Conservation (phyloP, 1,140 invertebrate genomes). For the Zaprionus ghesquierei region DNA sequence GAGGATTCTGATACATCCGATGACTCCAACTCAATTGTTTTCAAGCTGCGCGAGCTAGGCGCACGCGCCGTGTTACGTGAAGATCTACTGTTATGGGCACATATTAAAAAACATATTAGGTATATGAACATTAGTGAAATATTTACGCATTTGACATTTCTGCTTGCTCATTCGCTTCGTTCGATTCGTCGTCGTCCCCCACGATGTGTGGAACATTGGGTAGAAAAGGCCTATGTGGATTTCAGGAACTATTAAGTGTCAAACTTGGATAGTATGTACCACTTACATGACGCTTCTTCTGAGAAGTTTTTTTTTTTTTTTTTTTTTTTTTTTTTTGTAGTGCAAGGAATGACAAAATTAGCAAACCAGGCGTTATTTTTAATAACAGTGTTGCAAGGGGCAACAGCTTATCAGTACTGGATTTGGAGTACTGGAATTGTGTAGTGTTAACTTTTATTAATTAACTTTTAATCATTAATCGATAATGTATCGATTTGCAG, state of each 20-base stretch:
- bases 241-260: not conserved
- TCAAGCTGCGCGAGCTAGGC: not conserved
- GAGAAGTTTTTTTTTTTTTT: not conserved
- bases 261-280: not conserved
- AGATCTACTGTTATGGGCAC: not conserved
- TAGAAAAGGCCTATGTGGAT: constrained; percentile 23
- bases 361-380: constrained; percentile 10
- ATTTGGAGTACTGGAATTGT: too few species aligned
- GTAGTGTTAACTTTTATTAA: too few species aligned
- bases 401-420: not conserved
- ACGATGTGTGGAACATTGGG: constrained; percentile 45
- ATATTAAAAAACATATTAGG: not conserved
- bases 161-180: not conserved
- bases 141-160: not conserved
- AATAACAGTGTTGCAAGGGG: not conserved
- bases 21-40: not conserved
- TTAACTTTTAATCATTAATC: not conserved
- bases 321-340: too few species aligned
- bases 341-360: not conserved
- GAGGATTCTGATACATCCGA: constrained; percentile 3
- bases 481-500: not conserved
- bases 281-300: constrained; percentile 14
- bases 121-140: not conserved
- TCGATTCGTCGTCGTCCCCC: constrained; percentile 39
- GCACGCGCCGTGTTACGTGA: not conserved